A percentile compares a stretch with the other conserved stretches of the same genome.
These are phyloP conservation scores for Latrodectus elegans DNA, from an alignment of 2,888 invertebrate genomes.

Conservation along the genomic window DNA sequence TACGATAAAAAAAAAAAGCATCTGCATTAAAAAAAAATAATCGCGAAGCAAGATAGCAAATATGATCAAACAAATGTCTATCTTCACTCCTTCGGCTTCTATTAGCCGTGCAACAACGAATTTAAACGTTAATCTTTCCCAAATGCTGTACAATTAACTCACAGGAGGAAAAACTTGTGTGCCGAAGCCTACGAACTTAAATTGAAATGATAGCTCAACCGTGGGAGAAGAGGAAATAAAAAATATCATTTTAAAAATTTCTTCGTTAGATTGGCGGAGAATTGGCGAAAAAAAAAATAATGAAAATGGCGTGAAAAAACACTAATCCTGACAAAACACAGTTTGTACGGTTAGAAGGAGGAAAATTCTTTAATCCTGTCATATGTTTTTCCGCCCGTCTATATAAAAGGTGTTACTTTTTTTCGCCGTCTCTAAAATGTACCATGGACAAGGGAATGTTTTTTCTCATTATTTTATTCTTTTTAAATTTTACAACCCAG, in stretches of 20 bases:
- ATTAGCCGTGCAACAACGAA: background rate
- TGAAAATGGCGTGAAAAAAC: conserved; percentile 32
- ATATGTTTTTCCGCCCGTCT: conserved; percentile 51
- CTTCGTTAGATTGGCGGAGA: background rate
- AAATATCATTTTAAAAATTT: conserved; percentile 8
- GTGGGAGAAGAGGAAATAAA: background rate
- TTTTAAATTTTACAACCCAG: background rate
- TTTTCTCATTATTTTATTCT: background rate
- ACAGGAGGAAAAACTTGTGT: conserved; percentile 5
- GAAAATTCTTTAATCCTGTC: conserved; percentile 45
- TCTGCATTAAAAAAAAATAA: background rate
- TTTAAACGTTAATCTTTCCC: conserved; percentile 19
- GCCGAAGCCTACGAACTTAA: conserved; percentile 2
- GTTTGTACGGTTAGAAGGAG: background rate
- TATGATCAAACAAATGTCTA: background rate
- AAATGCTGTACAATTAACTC: conserved; percentile 15
- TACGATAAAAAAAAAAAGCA: background rate
- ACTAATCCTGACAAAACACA: conserved; percentile 57
- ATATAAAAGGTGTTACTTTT: conserved; percentile 36
- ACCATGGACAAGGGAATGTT: conserved; percentile 6
- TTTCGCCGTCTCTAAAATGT: background rate
- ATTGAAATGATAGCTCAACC: conserved; percentile 34
- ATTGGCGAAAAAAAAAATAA: background rate
- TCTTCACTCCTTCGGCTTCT: background rate
- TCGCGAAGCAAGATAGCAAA: background rate